Evolutionary conservation across 2,888 invertebrate species (phyloP), one percentile per base, ranked within the genome.

Genomic region (Athalia cordata): DNA sequence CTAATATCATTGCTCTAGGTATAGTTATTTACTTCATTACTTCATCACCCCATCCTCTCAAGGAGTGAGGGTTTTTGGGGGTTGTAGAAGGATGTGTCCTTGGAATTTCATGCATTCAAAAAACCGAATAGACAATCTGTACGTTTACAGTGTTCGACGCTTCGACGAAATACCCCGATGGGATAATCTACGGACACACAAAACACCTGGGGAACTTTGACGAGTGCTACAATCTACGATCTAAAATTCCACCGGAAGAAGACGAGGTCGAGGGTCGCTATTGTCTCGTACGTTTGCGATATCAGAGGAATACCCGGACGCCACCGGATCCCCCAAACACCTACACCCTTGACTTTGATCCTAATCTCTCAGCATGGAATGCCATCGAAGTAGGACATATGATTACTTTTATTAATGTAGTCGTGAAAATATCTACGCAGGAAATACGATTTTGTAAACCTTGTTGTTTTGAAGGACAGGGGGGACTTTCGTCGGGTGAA

Each of bases 201-300:
- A 81, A 84, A 29, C 86, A 88, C 78, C 82, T 85, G 11, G 87
- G 88, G n/a, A 86, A 84, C 66, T 88, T 88, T 65, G 88, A 88
- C 72, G 84, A 86, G 59, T 88, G 88, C 80, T 85, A 84, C 80
- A 78, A 83, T 59, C 79, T 87, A 50, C 79, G 82, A 55, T 79
- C 80, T 0, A 82, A 70, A 50, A 43, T 85, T 9, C 62, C 80
- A 1, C 66, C 43, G 47, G 29, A 50, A 11, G 62, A 59, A 29
- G 75, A 83, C 9, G 79, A 83, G 64, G 80, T 87, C 43, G 78
- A 72, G 9, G 85, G 86, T 3, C 80, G 84, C 52, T 87, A 87
- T 68, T 87, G 87, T 76, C 80, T 88, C 55, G 85, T 87, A 0
- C 84, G 85, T 49, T 79, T 85, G 50, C 77, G 80, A 62, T 87